Evolutionary conservation across 2,113 vertebrate genomes (phyloP).

Genomic region (Calypte anna): DNA sequence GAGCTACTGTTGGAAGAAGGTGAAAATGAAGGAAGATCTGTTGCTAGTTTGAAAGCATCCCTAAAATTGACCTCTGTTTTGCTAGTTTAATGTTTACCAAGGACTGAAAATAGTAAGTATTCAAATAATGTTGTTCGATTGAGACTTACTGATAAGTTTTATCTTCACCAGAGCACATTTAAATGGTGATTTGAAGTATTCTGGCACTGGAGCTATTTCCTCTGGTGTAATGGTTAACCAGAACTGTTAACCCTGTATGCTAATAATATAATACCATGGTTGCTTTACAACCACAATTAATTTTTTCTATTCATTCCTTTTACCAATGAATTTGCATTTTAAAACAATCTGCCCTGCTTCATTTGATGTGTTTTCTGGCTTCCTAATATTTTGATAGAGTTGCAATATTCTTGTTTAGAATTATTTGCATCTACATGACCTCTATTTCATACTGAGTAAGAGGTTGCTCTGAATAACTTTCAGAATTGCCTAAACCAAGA

Average conservation of each 20-base stretch:
- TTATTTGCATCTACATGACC: neutral
- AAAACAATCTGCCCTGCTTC: neutral
- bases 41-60: neutral
- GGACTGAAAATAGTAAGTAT: neutral
- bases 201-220: neutral
- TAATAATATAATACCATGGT: neutral
- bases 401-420: neutral
- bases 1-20: neutral
- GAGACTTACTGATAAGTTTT: neutral
- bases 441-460: neutral
- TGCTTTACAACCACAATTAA: neutral
- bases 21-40: neutral
- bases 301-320: neutral
- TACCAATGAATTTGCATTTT: neutral
- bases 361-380: neutral
- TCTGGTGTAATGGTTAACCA: slow-evolving; percentile 24
- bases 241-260: neutral
- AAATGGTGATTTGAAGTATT: slow-evolving; percentile 9
- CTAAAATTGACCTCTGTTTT: neutral
- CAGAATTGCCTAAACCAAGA: neutral
- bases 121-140: neutral
- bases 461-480: neutral
- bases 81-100: neutral
- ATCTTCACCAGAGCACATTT: neutral
- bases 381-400: neutral